phyloP scores from a whole-genome alignment of 1,140 invertebrate genomes.

The Papilio glaucus region DNA sequence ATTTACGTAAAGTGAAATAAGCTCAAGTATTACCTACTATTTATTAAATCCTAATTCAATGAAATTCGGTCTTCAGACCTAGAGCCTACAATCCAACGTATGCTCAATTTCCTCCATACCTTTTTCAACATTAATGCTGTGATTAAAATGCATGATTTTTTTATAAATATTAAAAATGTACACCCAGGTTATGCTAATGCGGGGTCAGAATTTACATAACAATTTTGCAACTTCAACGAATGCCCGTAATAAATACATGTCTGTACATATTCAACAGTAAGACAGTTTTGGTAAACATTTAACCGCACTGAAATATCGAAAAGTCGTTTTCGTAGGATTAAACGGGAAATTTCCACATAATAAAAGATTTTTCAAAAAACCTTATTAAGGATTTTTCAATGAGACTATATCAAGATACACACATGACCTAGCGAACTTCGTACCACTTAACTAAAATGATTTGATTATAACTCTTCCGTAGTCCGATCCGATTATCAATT shows the following conservation, averaged over 20 bases:
- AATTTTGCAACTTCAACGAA: constrained; percentile 15
- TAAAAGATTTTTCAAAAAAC: neutral
- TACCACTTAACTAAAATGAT: too few species aligned
- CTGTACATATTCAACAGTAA: neutral
- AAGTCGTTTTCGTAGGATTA: neutral
- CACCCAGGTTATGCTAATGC: constrained; percentile 1
- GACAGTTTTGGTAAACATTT: neutral
- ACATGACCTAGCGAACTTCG: too few species aligned
- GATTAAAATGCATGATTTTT: neutral
- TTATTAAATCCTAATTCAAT: too few species aligned
- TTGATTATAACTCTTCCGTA: too few species aligned
- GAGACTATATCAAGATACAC: too few species aligned
- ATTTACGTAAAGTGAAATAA: too few species aligned
- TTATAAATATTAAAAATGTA: neutral
- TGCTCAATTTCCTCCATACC: too few species aligned
- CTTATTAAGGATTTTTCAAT: neutral
- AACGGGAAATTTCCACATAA: neutral
- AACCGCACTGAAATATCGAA: neutral
- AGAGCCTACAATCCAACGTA: too few species aligned
- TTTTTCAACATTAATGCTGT: neutral
- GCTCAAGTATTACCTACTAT: too few species aligned
- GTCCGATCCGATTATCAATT: too few species aligned
- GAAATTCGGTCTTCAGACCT: too few species aligned
- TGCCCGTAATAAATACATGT: neutral
- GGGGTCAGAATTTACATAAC: constrained; percentile 15